Percentiles rank a stretch among this genome's conserved stretches.
phyloP scores from a whole-genome alignment of 2,797 vertebrate species.

The Rhynchonycteris naso region DNA sequence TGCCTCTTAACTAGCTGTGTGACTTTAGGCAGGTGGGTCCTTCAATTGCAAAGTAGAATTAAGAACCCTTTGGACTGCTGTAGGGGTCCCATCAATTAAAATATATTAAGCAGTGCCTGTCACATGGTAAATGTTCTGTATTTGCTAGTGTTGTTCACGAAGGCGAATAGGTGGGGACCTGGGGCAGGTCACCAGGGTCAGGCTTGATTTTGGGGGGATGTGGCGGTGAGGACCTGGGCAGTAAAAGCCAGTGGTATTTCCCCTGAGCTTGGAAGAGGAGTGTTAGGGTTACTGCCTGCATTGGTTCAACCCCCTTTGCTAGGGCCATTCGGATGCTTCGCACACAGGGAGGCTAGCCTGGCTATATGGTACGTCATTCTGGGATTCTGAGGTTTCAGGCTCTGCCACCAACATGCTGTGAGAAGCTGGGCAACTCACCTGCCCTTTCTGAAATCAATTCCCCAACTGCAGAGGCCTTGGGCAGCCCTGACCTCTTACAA shows the following conservation, averaged over 20 bases:
- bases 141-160: not conserved
- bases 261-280: not conserved
- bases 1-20: not conserved
- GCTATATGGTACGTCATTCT: not conserved
- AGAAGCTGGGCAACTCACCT: not conserved
- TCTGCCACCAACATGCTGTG: not conserved
- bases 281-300: not conserved
- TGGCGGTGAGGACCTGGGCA: not conserved
- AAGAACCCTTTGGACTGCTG: not conserved
- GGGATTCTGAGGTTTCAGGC: not conserved
- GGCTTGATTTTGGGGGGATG: not conserved
- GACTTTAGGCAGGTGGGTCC: not conserved
- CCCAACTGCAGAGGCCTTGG: not conserved
- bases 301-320: not conserved
- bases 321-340: not conserved
- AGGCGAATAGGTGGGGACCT: not conserved
- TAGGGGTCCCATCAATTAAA: not conserved
- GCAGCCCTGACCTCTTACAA: not conserved
- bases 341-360: not conserved
- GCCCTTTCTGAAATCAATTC: slow-evolving; percentile 25
- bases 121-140: rapidly evolving
- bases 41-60: not conserved
- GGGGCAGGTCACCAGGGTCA: not conserved
- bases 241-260: not conserved
- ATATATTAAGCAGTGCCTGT: not conserved